A percentile compares a stretch with the other conserved stretches of the same genome.
These are phyloP conservation scores for Leptinotarsa undecemlineata DNA, from an alignment of 1,140 invertebrate genomes.

Conservation along the genomic window DNA sequence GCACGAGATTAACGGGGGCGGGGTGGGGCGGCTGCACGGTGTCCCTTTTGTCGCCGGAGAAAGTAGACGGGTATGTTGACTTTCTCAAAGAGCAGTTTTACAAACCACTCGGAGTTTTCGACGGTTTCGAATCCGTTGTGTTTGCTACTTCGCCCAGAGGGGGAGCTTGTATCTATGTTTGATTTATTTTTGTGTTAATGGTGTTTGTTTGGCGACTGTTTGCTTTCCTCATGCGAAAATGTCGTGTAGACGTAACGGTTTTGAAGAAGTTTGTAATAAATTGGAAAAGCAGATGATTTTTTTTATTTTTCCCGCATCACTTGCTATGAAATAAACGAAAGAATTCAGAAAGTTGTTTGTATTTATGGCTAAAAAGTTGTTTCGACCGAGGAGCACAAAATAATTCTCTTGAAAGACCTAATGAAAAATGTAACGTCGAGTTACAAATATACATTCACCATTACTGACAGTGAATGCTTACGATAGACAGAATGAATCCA, in stretches of 20 bases:
- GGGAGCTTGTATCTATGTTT: slow-evolving; percentile 55
- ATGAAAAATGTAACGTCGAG: too few species aligned
- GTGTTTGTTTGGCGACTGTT: neutral
- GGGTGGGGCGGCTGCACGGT: slow-evolving; percentile 97
- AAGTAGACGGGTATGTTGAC: slow-evolving; percentile 71
- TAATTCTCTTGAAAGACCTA: neutral
- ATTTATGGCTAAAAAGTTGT: neutral
- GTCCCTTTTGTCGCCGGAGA: slow-evolving; percentile 72
- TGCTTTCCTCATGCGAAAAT: neutral
- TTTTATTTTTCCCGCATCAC: neutral
- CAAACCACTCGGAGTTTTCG: slow-evolving; percentile 55
- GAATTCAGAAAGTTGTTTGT: too few species aligned
- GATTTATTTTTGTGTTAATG: slow-evolving; percentile 11
- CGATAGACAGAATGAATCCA: too few species aligned
- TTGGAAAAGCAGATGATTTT: neutral
- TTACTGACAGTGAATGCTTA: too few species aligned
- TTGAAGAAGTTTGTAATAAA: neutral
- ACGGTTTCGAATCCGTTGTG: slow-evolving; percentile 57
- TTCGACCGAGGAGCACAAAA: neutral
- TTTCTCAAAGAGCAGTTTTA: slow-evolving; percentile 74
- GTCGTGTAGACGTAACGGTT: neutral
- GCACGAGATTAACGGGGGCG: slow-evolving; percentile 91
- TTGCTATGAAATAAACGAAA: neutral
- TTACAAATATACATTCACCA: too few species aligned
- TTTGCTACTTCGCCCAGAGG: slow-evolving; percentile 63